Evolutionary conservation across 2,797 vertebrate species (phyloP).

Genomic region (Oceanodroma leucorhoa): DNA sequence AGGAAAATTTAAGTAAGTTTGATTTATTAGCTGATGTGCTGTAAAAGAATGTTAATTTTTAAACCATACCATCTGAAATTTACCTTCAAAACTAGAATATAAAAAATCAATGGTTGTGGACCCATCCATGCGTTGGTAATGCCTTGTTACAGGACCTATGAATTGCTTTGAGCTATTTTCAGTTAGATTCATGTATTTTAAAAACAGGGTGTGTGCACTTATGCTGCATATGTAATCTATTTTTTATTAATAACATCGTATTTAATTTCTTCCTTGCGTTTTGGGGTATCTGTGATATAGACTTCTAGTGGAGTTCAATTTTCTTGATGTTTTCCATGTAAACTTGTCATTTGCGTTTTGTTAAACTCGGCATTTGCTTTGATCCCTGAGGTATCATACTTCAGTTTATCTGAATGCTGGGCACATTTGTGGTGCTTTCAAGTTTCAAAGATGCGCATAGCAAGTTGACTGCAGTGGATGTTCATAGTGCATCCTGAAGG

Average conservation of each 20-base stretch:
- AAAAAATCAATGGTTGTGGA: neutral
- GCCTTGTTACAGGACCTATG: neutral
- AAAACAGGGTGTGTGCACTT: neutral
- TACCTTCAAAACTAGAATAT: neutral
- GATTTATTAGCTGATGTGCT: neutral
- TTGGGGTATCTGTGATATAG: neutral
- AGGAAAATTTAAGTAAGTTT: neutral
- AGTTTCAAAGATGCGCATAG: neutral
- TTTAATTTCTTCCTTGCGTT: neutral
- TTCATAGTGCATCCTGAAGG: neutral
- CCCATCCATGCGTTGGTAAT: neutral
- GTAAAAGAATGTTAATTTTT: neutral
- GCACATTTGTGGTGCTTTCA: neutral
- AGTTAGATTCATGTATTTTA: neutral
- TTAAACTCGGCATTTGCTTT: neutral
- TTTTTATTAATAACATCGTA: neutral
- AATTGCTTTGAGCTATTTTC: neutral
- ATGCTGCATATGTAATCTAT: neutral
- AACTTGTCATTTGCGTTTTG: neutral
- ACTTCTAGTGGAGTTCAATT: neutral
- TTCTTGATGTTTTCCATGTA: neutral
- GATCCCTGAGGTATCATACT: neutral
- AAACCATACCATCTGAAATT: neutral
- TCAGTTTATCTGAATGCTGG: neutral
- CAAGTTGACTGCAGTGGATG: neutral